Evolutionary conservation across 2,797 vertebrate species (phyloP), one percentile per base, ranked within the genome.

Genomic region (Melanogrammus aeglefinus): DNA sequence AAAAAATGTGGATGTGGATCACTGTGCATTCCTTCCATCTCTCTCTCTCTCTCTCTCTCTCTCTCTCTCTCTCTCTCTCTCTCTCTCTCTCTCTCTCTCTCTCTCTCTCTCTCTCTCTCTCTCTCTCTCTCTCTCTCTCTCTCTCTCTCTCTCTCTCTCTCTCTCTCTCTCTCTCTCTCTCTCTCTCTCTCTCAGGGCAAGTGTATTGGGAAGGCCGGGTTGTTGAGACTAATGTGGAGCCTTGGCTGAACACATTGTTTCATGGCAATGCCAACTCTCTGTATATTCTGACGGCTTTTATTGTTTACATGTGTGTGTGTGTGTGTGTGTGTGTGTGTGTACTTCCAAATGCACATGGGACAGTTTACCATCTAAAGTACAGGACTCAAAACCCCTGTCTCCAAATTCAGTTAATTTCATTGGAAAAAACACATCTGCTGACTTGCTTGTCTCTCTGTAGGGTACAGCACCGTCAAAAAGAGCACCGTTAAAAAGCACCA

Each of bases 1-100:
- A 79, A 82, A 84, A 84, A 81, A 81, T 39, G 76, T 84, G 85
- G 81, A 81, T 80, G 76, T 84, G 73, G 80, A 86, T 86, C 76
- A 10, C 38, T 78, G 70, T 70, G 69, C 38, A 73, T 82, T 83
- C 76, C 78, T 51, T 69, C 81, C n/a, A 4, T 63, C 51, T 63
- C 51, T 57, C 51, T 57, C 51, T 57, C 18, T 57, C 51, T 57
- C 51, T 57, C 18, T 21, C 51, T 57, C 18, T n/a, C 51, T 47
- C 44, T 72, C 51, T 47, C 44, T 72, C 51, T 47, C 44, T 72
- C 51, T 47, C 44, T 72, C 51, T 21, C 47, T 57, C 51, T 57
- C 18, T n/a, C 51, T 47, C 44, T 72, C 51, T 47, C 44, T 72
- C 51, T 47, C 44, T 72, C 51, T 47, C 44, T 72, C 51, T 21